Evolutionary conservation across 2,797 vertebrate genomes (phyloP).

Genomic region (Malacoctenus gilli): DNA sequence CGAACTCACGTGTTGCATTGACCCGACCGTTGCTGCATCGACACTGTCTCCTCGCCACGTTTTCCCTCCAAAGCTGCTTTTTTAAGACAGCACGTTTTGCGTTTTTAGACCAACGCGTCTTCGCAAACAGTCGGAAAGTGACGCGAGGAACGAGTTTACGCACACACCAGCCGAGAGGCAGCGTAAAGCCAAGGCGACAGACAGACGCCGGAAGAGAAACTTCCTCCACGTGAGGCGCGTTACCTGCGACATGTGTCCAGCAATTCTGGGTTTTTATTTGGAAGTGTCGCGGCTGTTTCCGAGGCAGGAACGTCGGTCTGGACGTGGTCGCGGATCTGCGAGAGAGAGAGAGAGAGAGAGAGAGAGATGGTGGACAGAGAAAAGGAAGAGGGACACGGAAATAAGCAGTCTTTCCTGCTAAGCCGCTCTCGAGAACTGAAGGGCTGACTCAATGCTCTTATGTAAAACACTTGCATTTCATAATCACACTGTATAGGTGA

Average conservation of each 20-base stretch:
- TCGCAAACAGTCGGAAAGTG: no score
- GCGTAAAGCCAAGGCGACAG: no score
- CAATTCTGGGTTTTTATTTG: slow-evolving; percentile 77
- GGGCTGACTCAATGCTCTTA: slow-evolving; percentile 57
- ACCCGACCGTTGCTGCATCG: no score
- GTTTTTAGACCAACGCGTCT: no score
- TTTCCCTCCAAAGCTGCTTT: no score
- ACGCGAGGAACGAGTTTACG: no score
- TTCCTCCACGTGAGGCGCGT: slow-evolving; percentile 50
- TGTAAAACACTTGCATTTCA: slow-evolving; percentile 55
- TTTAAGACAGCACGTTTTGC: no score
- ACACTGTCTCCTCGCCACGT: no score
- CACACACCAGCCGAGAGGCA: no score
- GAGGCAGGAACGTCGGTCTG: slow-evolving; percentile 76
- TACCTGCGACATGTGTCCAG: slow-evolving; percentile 94
- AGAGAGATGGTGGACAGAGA: slow-evolving; percentile 22
- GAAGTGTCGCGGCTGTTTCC: slow-evolving; percentile 81
- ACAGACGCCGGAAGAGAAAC: no score
- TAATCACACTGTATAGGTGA: slow-evolving; percentile 23
- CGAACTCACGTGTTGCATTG: no score
- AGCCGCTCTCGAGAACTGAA: slow-evolving; percentile 42
- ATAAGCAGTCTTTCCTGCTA: slow-evolving; percentile 39
- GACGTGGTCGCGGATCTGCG: slow-evolving; percentile 83
- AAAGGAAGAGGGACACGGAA: slow-evolving; percentile 26
- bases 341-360: slow-evolving; percentile 33